phyloP scores from a whole-genome alignment of 2,888 invertebrate species.

The Caenorhabditis sinica region DNA sequence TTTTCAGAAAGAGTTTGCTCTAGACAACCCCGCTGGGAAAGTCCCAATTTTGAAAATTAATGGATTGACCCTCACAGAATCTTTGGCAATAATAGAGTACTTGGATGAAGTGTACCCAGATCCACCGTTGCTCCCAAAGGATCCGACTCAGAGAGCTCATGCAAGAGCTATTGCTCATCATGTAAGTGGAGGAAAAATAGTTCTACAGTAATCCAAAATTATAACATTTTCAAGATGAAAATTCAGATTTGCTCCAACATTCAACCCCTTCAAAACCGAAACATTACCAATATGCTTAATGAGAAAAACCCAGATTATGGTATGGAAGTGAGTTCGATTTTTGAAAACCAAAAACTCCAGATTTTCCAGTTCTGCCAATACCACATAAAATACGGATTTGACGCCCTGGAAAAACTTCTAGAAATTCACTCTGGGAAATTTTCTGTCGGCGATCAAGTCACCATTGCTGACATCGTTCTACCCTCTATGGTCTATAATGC shows the following conservation, averaged over 20 bases:
- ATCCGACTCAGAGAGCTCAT: constrained; percentile 91
- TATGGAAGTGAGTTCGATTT: constrained; percentile 19
- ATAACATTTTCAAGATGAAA: no score
- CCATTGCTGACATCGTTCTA: constrained; percentile 95
- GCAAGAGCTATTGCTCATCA: constrained; percentile 85
- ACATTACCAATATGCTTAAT: constrained; percentile 89
- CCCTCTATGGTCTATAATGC: constrained; percentile 94
- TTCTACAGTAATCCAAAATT: background rate
- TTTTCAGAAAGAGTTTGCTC: constrained; percentile 87
- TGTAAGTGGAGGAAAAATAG: constrained; percentile 54
- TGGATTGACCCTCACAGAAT: constrained; percentile 85
- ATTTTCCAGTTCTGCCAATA: constrained; percentile 58
- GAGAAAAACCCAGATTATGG: constrained; percentile 58
- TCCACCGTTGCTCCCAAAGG: constrained; percentile 38
- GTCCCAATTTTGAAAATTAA: constrained; percentile 90
- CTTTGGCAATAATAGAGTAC: constrained; percentile 93
- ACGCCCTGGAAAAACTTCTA: constrained; percentile 89
- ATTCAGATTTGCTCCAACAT: constrained; percentile 91
- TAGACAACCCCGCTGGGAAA: constrained; percentile 94
- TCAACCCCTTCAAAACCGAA: constrained; percentile 95
- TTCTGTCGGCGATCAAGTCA: constrained; percentile 90
- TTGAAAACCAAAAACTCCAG: background rate
- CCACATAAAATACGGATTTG: constrained; percentile 86
- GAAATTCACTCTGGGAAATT: constrained; percentile 89
- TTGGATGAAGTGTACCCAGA: constrained; percentile 92